A percentile compares a stretch with the other conserved stretches of the same genome.
phyloP scores from a whole-genome alignment of 2,888 invertebrate genomes.

The Pterostichus niger region DNA sequence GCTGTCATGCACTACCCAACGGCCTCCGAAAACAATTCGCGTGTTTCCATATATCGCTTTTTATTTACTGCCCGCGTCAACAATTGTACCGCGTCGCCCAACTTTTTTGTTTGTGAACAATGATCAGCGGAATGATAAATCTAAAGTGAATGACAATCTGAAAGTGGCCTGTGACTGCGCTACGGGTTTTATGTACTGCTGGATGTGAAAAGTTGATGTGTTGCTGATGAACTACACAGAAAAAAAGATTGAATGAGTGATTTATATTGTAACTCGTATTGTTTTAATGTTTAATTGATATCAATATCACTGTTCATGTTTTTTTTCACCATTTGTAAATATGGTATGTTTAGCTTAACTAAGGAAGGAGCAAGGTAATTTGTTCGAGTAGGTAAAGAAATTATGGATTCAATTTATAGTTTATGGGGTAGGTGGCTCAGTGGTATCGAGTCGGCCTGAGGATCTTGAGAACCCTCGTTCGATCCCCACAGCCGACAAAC shows the following conservation, averaged over 20 bases:
- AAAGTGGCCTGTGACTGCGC: not conserved
- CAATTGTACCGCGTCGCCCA: slow-evolving; percentile 35
- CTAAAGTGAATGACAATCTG: slow-evolving; percentile 41
- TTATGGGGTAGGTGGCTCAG: too few relatives aligned
- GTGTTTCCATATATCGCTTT: slow-evolving; percentile 54
- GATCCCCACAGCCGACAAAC: too few relatives aligned
- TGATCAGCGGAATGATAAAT: slow-evolving; percentile 41
- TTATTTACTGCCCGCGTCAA: slow-evolving; percentile 56
- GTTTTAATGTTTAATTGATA: too few relatives aligned
- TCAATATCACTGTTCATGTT: too few relatives aligned
- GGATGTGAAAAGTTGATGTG: slow-evolving; percentile 7
- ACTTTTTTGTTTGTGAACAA: slow-evolving; percentile 49
- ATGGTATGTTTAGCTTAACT: too few relatives aligned
- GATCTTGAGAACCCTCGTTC: too few relatives aligned
- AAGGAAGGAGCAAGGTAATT: too few relatives aligned
- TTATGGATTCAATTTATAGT: too few relatives aligned
- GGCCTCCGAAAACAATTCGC: slow-evolving; percentile 43
- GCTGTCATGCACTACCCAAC: slow-evolving; percentile 16
- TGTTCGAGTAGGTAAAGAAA: too few relatives aligned
- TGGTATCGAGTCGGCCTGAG: too few relatives aligned
- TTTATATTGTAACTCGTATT: not conserved
- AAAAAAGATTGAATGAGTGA: not conserved
- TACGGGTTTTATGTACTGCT: not conserved
- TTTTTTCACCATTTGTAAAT: too few relatives aligned
- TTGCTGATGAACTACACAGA: not conserved